Evolutionary conservation across 2,113 vertebrate genomes (phyloP), one percentile per base, ranked within the genome.

Genomic region (Pseudorasbora parva): DNA sequence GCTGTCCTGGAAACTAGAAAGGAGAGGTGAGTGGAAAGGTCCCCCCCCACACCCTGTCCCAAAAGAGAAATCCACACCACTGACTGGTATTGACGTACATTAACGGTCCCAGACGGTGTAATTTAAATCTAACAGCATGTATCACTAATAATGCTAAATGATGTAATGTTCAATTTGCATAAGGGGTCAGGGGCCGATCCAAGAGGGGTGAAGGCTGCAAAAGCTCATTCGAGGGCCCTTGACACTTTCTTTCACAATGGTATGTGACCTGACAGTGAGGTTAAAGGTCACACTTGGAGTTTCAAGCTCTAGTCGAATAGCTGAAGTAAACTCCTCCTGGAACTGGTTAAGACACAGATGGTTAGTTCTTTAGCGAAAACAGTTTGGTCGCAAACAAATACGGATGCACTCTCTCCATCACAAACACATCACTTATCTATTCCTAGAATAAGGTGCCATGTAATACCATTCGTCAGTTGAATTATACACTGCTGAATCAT

Each of bases 11-110:
- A 78, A 82, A 49, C 37, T 51, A 47, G 51, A 82, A 68, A 72
- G 80, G 37, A 59, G 43, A 78, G 59, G 57, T 51, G 71, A 30
- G 57, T 11, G 45, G 6, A 77, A 37, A 54, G 12, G 62, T 77
- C 45, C 49, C 33, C 21, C 17, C 9, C 33, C n/a, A n/a, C n/a
- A 54, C 45, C 60, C 49, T 1, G 41, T 43, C 77, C 59, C 59
- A 80, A 17, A 64, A 80, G 78, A 80, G 78, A 66, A 80, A 80
- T 51, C 71, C 81, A 75, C 43, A 76, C 81, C 51, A 15, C 25
- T 62, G 17, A 74, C 69, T 21, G 17, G n/a, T 66, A 76, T 62
- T 19, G 72, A 64, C 30, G 56, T 12, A 49, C 60, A 49, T 78
- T 78, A 78, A 62, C 15, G 9, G 43, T 66, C 78, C 57, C 59